Evolutionary conservation across 1,140 invertebrate species (phyloP).

Genomic region (Elymnias hypermnestra): DNA sequence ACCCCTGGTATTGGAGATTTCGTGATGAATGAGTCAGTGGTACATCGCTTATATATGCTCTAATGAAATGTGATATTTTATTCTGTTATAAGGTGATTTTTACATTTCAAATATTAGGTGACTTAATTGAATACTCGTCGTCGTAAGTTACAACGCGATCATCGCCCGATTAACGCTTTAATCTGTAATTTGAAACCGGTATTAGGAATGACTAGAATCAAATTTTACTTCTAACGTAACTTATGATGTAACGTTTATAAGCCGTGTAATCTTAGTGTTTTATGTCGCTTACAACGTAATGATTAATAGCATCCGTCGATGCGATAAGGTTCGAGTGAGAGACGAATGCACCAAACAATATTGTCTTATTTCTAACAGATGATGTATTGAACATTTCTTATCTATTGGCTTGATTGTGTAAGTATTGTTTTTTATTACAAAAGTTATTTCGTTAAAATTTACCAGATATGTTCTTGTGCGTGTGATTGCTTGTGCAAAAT

Average conservation of each 20-base stretch:
- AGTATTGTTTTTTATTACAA: conserved; percentile 39
- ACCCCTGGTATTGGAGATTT: too few relatives aligned
- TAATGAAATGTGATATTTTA: too few relatives aligned
- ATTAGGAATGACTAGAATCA: conserved; percentile 22
- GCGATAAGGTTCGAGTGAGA: conserved; percentile 35
- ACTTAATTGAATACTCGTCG: too few relatives aligned
- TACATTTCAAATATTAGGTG: too few relatives aligned
- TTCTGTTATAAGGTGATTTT: too few relatives aligned
- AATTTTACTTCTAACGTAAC: conserved; percentile 29
- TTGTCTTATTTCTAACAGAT: conserved; percentile 65
- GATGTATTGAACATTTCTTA: conserved; percentile 45
- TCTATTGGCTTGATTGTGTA: conserved; percentile 20
- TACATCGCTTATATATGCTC: too few relatives aligned
- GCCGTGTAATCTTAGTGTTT: conserved; percentile 45
- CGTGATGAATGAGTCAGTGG: too few relatives aligned
- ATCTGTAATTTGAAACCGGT: conserved; percentile 12
- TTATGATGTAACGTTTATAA: conserved; percentile 44
- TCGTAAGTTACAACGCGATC: too few relatives aligned
- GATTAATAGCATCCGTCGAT: conserved; percentile 44
- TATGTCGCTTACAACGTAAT: conserved; percentile 39
- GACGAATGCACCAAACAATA: conserved; percentile 48
- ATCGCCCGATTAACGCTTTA: too few relatives aligned
- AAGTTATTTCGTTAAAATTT: too few relatives aligned
- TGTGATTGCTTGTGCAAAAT: too few relatives aligned
- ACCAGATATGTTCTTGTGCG: too few relatives aligned